Base-by-base conservation (phyloP, 2,888 invertebrate species). In the Thelaira solivaga region DNA sequence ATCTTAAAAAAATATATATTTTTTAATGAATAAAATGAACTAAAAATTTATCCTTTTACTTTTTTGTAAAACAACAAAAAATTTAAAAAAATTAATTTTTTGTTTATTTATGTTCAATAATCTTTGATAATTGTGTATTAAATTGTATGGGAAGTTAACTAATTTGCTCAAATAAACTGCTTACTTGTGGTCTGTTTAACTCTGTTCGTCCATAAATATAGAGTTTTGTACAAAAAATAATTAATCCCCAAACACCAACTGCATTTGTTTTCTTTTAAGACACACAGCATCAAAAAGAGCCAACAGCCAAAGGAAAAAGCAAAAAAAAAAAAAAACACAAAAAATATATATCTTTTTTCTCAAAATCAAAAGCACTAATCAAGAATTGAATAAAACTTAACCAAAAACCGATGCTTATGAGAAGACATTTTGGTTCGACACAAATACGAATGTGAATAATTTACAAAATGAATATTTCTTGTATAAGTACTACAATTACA, bases 241-340 rank as follows among this genome's bases (percentile, higher is more conserved):
- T 77, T 77, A 77, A 77, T 77, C 77, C 77, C 76, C 72, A 73
- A 73, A 64, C 77, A 72, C 76, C 55, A 72, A 61, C 67, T 77
- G 64, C 51, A 59, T 45, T 65, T 51, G 29, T 47, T 59, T 45
- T 55, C 3, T n/a, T n/a, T n/a, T n/a, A n/a, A n/a, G n/a, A n/a
- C n/a, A n/a, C n/a, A n/a, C n/a, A n/a, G n/a, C n/a, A n/a, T n/a
- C n/a, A n/a, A n/a, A n/a, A n/a, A n/a, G n/a, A n/a, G n/a, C n/a
- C n/a, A n/a, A n/a, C n/a, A n/a, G n/a, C n/a, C 22, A 29, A 13
- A 18, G 47, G 36, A 22, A 6, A 29, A 29, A 43, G 20, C 0
- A 43, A 1, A 13, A 2, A 20, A 11, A 41, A 3, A 34, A 43
- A 39, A 41, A 20, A 13, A 8, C 4, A 36, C n/a, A 26, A 31